A percentile compares a stretch with the other conserved stretches of the same genome.
Evolutionary conservation across 1,140 invertebrate genomes (phyloP).

Genomic region (Panagrolaimus sp.): DNA sequence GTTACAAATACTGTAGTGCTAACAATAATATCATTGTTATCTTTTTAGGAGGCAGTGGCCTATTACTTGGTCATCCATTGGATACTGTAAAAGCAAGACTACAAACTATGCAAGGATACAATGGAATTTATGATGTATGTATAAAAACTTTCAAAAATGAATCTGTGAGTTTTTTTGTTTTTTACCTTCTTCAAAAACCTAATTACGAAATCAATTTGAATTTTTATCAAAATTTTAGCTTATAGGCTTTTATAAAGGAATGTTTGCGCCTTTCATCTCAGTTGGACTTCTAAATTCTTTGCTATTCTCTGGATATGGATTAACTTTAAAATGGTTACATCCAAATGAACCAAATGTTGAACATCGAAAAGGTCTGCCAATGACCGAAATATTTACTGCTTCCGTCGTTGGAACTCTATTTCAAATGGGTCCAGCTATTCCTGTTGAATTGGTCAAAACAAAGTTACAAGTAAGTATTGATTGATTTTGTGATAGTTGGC

Average conservation of each 20-base stretch:
- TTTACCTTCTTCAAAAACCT: not conserved
- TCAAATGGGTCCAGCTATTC: slow-evolving; percentile 67
- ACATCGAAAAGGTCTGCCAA: slow-evolving; percentile 32
- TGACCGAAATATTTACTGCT: slow-evolving; percentile 61
- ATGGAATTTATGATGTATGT: slow-evolving; percentile 50
- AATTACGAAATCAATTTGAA: slow-evolving; percentile 6
- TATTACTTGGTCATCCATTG: slow-evolving; percentile 69
- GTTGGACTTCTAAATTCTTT: slow-evolving; percentile 70
- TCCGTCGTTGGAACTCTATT: slow-evolving; percentile 66
- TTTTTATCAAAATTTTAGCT: slow-evolving; percentile 59
- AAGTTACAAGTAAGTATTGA: slow-evolving; percentile 66
- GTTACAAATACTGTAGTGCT: too few relatives aligned
- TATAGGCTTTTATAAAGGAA: slow-evolving; percentile 70
- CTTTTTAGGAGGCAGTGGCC: slow-evolving; percentile 60
- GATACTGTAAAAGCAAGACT: slow-evolving; percentile 71
- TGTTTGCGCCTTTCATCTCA: slow-evolving; percentile 68
- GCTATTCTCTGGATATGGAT: slow-evolving; percentile 71
- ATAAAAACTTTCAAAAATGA: slow-evolving; percentile 61
- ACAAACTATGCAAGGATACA: slow-evolving; percentile 63
- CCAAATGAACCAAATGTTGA: slow-evolving; percentile 35
- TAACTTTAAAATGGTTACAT: slow-evolving; percentile 62
- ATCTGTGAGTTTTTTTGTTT: slow-evolving; percentile 57
- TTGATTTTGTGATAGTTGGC: too few relatives aligned
- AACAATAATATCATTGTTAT: too few relatives aligned
- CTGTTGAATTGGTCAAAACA: slow-evolving; percentile 71